Evolutionary conservation across 2,888 invertebrate genomes (phyloP).

Genomic region (Thereva unica): DNA sequence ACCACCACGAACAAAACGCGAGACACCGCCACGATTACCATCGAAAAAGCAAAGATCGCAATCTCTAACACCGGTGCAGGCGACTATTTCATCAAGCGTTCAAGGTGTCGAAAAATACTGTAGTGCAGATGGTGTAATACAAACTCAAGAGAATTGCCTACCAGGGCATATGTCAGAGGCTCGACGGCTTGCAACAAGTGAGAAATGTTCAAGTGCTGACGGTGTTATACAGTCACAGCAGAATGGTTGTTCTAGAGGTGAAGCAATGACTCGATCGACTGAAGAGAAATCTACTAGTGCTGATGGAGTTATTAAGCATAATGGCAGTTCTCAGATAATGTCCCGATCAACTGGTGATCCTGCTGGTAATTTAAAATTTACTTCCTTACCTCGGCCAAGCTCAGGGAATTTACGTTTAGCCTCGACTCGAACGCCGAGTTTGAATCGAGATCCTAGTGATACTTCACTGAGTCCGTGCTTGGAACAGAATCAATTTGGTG

Average conservation of each 20-base stretch:
- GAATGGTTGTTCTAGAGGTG: conserved; percentile 23
- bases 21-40: conserved; percentile 60
- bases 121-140: conserved; percentile 72
- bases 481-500: conserved; percentile 65
- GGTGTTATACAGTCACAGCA: conserved; percentile 63
- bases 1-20: conserved; percentile 62
- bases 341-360: conserved; percentile 55
- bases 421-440: conserved; percentile 61
- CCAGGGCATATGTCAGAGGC: conserved; percentile 43
- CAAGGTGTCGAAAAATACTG: conserved; percentile 64
- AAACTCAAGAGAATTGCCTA: conserved; percentile 49
- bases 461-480: conserved; percentile 63
- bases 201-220: conserved; percentile 71
- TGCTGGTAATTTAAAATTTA: conserved; percentile 57
- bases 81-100: conserved; percentile 47
- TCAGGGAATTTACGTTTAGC: conserved; percentile 57
- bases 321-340: conserved; percentile 55
- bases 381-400: conserved; percentile 61
- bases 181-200: conserved; percentile 46
- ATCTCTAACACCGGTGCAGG: conserved; percentile 71
- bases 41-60: conserved; percentile 76
- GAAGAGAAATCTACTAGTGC: conserved; percentile 62
- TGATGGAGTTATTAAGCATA: conserved; percentile 59
- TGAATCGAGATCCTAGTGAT: conserved; percentile 67
- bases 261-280: conserved; percentile 44